Percentiles rank a stretch among this genome's conserved stretches.
Evolutionary conservation across 2,113 vertebrate genomes (phyloP).

Genomic region (Myotis lucifugus): DNA sequence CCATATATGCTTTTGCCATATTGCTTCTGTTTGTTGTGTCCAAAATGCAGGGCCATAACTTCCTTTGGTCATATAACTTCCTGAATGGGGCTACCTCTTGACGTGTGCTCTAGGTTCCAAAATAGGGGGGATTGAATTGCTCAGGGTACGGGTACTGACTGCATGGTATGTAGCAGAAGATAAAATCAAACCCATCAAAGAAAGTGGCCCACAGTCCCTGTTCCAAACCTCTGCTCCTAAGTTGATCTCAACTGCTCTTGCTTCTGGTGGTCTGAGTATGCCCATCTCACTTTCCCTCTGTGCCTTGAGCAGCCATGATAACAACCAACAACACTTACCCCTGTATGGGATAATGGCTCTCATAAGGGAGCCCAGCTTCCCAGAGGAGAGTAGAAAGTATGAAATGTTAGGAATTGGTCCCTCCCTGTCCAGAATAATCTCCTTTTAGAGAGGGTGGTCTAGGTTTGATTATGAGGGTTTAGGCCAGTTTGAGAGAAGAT

Average conservation of each 20-base stretch:
- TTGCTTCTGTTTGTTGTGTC: neutral
- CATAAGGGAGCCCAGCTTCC: neutral
- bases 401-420: neutral
- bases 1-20: neutral
- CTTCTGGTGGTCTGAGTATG: neutral
- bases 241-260: neutral
- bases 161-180: neutral
- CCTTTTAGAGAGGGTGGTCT: neutral
- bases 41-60: neutral
- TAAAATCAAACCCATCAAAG: neutral
- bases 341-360: neutral
- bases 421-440: neutral
- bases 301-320: neutral
- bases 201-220: neutral
- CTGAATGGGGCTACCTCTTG: neutral
- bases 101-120: neutral
- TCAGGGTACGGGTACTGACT: neutral
- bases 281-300: neutral
- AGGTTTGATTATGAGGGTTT: neutral
- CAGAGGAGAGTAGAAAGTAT: neutral
- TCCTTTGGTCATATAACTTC: neutral
- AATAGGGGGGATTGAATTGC: too few relatives aligned
- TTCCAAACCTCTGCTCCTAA: neutral
- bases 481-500: neutral
- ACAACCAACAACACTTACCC: neutral